A percentile compares a stretch with the other conserved stretches of the same genome.
Conservation (phyloP, 2,113 vertebrate genomes). For the Arvicanthis niloticus region DNA sequence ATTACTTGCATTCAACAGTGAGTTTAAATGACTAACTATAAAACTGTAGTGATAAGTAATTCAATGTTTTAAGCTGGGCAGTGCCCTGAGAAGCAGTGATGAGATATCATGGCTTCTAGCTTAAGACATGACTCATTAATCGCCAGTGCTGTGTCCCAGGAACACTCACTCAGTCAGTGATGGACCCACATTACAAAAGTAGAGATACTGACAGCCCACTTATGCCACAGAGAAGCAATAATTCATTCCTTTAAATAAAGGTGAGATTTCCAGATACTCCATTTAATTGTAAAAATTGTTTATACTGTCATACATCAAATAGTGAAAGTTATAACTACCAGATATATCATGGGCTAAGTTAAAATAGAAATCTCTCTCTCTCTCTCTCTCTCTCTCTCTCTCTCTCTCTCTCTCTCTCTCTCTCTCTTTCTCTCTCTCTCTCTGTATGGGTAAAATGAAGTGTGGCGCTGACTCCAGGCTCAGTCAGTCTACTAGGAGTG, state of each 20-base stretch:
- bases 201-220: no score
- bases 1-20: no score
- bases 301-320: not conserved
- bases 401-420: not conserved
- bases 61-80: not conserved
- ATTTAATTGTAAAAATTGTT: not conserved
- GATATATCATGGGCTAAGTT: not conserved
- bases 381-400: not conserved
- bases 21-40: no score
- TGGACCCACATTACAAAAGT: not conserved
- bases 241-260: no score
- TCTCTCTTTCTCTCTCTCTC: not conserved
- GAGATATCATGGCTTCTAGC: not conserved
- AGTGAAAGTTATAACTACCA: not conserved
- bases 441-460: not conserved
- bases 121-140: not conserved
- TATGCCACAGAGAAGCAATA: not conserved
- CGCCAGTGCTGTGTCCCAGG: no score
- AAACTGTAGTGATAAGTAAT: no score
- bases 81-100: not conserved
- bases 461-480: not conserved
- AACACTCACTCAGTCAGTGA: not conserved
- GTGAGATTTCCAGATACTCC: not conserved
- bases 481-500: not conserved
- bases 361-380: not conserved